A percentile compares a stretch with the other conserved stretches of the same genome.
Conservation (phyloP, 2,888 invertebrate genomes). For the Acleris literana region DNA sequence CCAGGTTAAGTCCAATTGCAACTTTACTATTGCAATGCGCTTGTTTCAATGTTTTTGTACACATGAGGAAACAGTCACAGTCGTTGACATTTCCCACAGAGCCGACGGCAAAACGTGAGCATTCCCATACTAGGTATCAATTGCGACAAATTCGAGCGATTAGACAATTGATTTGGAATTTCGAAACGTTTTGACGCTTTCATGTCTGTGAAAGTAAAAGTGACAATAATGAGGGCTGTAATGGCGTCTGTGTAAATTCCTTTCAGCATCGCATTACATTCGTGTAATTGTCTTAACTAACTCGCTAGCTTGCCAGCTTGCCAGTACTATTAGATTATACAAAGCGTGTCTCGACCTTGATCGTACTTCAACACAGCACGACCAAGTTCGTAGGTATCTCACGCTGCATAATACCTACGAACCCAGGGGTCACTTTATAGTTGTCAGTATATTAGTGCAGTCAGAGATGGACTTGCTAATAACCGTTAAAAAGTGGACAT, state of each 20-base stretch:
- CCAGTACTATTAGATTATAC: too few relatives aligned
- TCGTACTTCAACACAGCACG: too few relatives aligned
- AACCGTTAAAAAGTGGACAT: too few relatives aligned
- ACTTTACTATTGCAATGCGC: conserved; percentile 37
- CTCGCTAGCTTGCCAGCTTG: too few relatives aligned
- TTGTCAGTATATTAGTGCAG: too few relatives aligned
- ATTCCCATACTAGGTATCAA: background rate
- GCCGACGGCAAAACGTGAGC: conserved; percentile 15
- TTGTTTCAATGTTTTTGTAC: conserved; percentile 41
- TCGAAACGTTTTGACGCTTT: conserved; percentile 24
- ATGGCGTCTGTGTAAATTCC: background rate
- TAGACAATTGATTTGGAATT: conserved; percentile 29
- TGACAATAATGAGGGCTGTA: conserved; percentile 5
- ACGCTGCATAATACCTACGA: too few relatives aligned
- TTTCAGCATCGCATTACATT: background rate
- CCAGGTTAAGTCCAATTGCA: conserved; percentile 44
- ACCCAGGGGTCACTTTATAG: too few relatives aligned
- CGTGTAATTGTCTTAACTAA: too few relatives aligned
- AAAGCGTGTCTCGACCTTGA: too few relatives aligned
- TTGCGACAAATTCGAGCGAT: conserved; percentile 19
- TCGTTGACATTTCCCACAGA: conserved; percentile 37
- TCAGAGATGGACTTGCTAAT: too few relatives aligned
- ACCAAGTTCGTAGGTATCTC: too few relatives aligned
- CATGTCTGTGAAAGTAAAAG: conserved; percentile 22
- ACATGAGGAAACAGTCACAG: conserved; percentile 49